These are phyloP conservation scores for Grapholita molesta DNA, from an alignment of 1,140 invertebrate genomes.

Conservation along the genomic window DNA sequence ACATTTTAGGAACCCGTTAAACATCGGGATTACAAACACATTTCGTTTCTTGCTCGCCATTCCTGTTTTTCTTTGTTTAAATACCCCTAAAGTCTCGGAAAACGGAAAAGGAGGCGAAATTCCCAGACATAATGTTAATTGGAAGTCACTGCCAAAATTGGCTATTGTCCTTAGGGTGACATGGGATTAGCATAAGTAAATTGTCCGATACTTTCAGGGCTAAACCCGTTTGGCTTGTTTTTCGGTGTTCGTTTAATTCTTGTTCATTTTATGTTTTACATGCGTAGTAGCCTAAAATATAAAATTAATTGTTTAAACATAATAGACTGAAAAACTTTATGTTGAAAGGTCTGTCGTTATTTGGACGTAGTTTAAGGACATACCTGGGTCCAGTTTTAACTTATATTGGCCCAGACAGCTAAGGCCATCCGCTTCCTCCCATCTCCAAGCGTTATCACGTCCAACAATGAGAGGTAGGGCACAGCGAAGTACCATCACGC, in stretches of 20 bases:
- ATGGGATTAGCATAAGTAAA: constrained; percentile 59
- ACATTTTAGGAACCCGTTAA: background rate
- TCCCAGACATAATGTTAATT: constrained; percentile 11
- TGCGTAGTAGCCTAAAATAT: too few relatives aligned
- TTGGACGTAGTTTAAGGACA: too few relatives aligned
- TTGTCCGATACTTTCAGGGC: constrained; percentile 38
- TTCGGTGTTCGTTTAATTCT: constrained; percentile 39
- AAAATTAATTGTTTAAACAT: too few relatives aligned
- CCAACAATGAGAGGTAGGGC: too few relatives aligned
- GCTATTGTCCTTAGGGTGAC: constrained; percentile 34
- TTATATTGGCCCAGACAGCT: too few relatives aligned
- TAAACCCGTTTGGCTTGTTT: constrained; percentile 34
- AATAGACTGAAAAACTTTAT: too few relatives aligned
- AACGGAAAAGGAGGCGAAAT: background rate
- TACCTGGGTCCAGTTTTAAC: too few relatives aligned
- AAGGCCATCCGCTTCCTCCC: too few relatives aligned
- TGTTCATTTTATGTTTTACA: constrained; percentile 43
- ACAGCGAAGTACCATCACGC: too few relatives aligned
- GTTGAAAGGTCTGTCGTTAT: too few relatives aligned
- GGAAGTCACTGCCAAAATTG: background rate
- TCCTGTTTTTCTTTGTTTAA: background rate
- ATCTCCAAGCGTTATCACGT: too few relatives aligned
- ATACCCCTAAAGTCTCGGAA: background rate
- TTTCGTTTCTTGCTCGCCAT: background rate
- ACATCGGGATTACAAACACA: background rate